These are phyloP conservation scores for Phylloscopus whistleri DNA, from an alignment of 2,113 vertebrate genomes.

Conservation along the genomic window DNA sequence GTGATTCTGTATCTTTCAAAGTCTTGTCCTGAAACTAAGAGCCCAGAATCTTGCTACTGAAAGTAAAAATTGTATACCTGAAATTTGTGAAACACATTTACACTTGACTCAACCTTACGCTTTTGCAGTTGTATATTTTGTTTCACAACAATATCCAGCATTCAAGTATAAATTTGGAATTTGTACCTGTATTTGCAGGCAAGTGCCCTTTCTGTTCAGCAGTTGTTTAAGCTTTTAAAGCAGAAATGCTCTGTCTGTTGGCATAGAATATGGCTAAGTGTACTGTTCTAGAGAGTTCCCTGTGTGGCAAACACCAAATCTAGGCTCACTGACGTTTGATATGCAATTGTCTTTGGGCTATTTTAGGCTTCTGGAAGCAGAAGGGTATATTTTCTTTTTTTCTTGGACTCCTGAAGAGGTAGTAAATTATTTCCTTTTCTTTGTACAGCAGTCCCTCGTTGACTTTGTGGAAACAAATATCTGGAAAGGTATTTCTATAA, in stretches of 20 bases:
- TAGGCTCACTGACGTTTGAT: neutral
- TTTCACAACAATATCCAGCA: neutral
- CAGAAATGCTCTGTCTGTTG: slow-evolving; percentile 14
- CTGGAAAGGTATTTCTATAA: neutral
- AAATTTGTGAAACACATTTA: slow-evolving; percentile 38
- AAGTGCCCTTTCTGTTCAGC: slow-evolving; percentile 25
- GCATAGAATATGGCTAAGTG: neutral
- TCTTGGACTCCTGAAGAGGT: neutral
- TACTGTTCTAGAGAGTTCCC: neutral
- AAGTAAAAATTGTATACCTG: slow-evolving; percentile 43
- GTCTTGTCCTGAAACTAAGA: slow-evolving; percentile 61
- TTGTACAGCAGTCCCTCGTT: neutral
- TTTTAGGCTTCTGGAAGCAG: slow-evolving; percentile 26
- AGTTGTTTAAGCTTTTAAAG: slow-evolving; percentile 27
- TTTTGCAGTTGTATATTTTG: slow-evolving; percentile 30
- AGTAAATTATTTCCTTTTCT: neutral
- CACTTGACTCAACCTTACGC: neutral
- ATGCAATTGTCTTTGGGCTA: neutral
- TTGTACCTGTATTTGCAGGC: neutral
- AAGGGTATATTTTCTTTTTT: neutral
- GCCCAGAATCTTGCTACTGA: slow-evolving; percentile 64
- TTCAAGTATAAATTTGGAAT: neutral
- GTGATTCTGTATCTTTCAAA: slow-evolving; percentile 65
- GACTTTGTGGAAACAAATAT: neutral
- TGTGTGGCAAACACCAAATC: neutral